Base-by-base conservation (phyloP, 37 sponge, comb jelly and placozoan genomes). In the Dysidea cf. avara region DNA sequence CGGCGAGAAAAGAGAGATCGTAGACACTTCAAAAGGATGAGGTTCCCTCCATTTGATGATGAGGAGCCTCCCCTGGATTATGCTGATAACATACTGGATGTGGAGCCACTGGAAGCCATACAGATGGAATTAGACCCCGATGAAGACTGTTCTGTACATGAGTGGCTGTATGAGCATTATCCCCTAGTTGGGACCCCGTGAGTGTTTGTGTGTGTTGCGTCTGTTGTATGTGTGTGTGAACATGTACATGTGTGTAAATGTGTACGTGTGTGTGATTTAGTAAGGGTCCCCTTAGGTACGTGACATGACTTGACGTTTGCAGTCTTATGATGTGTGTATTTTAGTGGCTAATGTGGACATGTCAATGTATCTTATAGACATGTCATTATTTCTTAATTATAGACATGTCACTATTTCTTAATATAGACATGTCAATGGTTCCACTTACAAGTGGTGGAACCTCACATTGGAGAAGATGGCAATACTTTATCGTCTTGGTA, bases 41-140 rank as follows among this genome's bases (percentile, higher is more conserved):
- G 99, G 39, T 98, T 98, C 84, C 99, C 99, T 81, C 99, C 99
- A 28, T 98, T 98, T 84, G 99, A 98, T 58, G 99, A 98, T 56
- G 99, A 98, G 51, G 99, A 98, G 79, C 96, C 96, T 40, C 96
- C 99, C 0, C 86, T 98, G 30, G 99, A 98, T 69, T 98, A 98
- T 72, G 93, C 92, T 21, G 99, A 98, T 85, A 98, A 98, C 68
- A 68, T 98, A 21, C 69, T 98, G 43, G 99, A 98, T 75, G 96
- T 98, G 36, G 99, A 98, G 76, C 99, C 99, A 0, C 93, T 98
- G 60, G 99, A 98, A 75, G 81, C 99, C 29, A 92, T 98, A 18
- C 95, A 98, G 88, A 95, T 98, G 81, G 99, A 98, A 48, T 73
- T 98, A 72, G 99, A 98, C 36, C 86, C 87, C 36, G 96, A 95